phyloP scores from a whole-genome alignment of 2,888 invertebrate genomes.

The Didymodactylos carnosus region DNA sequence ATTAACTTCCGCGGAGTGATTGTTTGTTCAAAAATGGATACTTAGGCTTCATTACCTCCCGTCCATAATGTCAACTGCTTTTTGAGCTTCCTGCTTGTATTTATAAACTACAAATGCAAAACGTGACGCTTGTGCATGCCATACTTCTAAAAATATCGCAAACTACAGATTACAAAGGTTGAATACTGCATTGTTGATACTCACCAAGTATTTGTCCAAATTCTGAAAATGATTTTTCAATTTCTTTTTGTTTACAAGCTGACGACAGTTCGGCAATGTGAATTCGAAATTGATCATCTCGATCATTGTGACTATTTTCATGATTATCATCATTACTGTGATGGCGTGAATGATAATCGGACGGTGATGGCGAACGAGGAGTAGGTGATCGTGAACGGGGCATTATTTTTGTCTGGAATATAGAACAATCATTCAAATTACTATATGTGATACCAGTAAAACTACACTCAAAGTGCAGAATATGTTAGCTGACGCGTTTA shows the following conservation, averaged over 20 bases:
- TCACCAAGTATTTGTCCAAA: too few species aligned
- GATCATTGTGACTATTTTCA: neutral
- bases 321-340: too few species aligned
- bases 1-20: too few species aligned
- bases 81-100: conserved; percentile 44
- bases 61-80: conserved; percentile 58
- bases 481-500: too few species aligned
- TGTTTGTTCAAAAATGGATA: too few species aligned
- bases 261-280: neutral
- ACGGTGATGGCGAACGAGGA: neutral
- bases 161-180: too few species aligned
- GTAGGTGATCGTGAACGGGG: neutral
- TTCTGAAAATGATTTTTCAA: neutral
- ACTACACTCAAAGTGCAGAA: neutral
- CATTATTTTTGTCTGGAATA: neutral
- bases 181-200: too few species aligned
- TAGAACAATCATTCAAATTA: neutral
- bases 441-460: neutral
- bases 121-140: conserved; percentile 43
- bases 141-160: conserved; percentile 40
- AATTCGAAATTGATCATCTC: neutral
- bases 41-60: too few species aligned
- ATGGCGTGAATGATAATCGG: neutral
- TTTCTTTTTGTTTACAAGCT: neutral
- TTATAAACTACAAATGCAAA: conserved; percentile 45